Evolutionary conservation across 2,797 vertebrate genomes (phyloP).

Genomic region (Luscinia megarhynchos): DNA sequence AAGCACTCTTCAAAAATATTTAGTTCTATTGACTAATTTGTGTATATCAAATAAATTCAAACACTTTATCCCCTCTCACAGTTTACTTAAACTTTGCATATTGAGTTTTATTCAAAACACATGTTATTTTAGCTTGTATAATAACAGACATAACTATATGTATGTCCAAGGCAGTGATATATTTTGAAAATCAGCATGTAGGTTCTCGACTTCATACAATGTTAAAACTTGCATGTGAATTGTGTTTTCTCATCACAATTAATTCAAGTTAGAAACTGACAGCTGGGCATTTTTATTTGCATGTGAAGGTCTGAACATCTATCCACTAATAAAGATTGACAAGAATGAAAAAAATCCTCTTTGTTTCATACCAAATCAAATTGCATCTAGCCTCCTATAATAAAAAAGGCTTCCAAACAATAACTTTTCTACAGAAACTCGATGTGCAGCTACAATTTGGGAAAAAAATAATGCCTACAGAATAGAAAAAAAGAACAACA

Average conservation of each 20-base stretch:
- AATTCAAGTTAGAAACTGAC: background rate
- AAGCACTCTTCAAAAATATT: background rate
- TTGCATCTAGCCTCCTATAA: background rate
- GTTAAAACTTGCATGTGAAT: background rate
- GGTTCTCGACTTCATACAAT: background rate
- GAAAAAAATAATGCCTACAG: background rate
- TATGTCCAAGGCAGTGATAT: background rate
- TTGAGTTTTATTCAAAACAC: background rate
- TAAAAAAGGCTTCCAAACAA: background rate
- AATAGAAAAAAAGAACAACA: background rate
- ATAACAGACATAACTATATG: background rate
- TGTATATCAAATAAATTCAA: background rate
- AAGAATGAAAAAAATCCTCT: background rate
- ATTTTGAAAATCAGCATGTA: background rate
- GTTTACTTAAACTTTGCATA: background rate
- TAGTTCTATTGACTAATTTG: background rate
- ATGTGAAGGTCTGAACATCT: background rate
- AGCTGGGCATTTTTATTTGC: background rate
- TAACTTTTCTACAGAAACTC: background rate
- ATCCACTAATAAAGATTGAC: background rate
- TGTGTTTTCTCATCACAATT: background rate
- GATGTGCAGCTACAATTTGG: background rate
- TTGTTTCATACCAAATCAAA: background rate
- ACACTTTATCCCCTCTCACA: background rate
- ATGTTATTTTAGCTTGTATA: background rate